phyloP scores from a whole-genome alignment of 1,140 invertebrate species.

The Parasteatoda tepidariorum region DNA sequence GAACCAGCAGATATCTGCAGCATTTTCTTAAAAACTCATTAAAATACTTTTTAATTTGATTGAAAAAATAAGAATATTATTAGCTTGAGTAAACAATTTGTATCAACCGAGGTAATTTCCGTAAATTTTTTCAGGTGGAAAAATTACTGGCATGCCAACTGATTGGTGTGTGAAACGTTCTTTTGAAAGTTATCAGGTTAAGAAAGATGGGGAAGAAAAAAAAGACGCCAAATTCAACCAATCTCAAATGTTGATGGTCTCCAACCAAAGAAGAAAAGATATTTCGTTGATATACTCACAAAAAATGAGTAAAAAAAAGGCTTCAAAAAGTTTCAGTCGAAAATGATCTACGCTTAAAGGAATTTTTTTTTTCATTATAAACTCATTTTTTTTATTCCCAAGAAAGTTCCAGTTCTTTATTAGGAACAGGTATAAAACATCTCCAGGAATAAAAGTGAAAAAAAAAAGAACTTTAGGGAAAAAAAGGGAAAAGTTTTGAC shows the following conservation, averaged over 20 bases:
- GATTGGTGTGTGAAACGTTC: not conserved
- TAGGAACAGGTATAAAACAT: conserved; percentile 31
- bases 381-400: not conserved
- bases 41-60: too few species aligned
- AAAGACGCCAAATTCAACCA: conserved; percentile 21
- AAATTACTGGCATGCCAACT: not conserved
- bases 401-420: conserved; percentile 7
- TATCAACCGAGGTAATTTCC: too few species aligned
- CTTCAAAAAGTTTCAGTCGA: not conserved
- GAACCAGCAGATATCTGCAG: too few species aligned
- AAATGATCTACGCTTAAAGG: conserved; percentile 21
- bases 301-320: not conserved
- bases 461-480: not conserved
- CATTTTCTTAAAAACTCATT: too few species aligned
- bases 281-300: too few species aligned
- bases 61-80: too few species aligned
- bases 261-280: conserved; percentile 24
- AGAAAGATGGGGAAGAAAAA: not conserved
- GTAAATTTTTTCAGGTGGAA: too few species aligned
- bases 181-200: not conserved
- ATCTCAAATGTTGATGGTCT: conserved; percentile 38
- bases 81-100: too few species aligned
- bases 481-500: conserved; percentile 1
- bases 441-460: not conserved
- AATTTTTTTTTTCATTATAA: not conserved